These are phyloP conservation scores for Threskiornis aethiopicus DNA, from an alignment of 2,797 vertebrate genomes.

Conservation along the genomic window DNA sequence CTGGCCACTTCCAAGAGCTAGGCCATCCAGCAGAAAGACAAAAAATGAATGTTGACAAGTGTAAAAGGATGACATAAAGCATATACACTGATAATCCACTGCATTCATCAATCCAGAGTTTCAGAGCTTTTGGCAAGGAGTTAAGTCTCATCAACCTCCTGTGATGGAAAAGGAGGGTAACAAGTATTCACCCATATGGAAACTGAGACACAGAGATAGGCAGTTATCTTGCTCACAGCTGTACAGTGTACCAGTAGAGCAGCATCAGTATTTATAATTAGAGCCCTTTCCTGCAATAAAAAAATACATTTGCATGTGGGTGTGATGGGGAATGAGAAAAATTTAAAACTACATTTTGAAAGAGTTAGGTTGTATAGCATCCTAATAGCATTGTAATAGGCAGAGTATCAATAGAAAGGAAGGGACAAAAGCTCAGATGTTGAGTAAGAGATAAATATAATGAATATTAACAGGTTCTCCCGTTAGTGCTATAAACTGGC, in stretches of 20 bases:
- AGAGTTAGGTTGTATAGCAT: neutral
- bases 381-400: neutral
- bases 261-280: neutral
- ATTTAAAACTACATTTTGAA: neutral
- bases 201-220: neutral
- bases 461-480: neutral
- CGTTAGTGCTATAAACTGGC: neutral
- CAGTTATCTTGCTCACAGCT: neutral
- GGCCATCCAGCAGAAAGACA: constrained; percentile 4
- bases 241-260: neutral
- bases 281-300: neutral
- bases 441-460: neutral
- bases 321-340: neutral
- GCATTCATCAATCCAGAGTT: neutral
- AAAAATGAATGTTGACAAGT: neutral
- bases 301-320: neutral
- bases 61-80: constrained; percentile 15
- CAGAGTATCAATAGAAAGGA: neutral
- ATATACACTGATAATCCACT: neutral
- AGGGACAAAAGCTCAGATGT: neutral
- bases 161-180: constrained; percentile 1
- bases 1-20: neutral
- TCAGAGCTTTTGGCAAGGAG: neutral
- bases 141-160: neutral
- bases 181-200: neutral